These are phyloP conservation scores for Oscheius sp. DNA, from an alignment of 2,888 invertebrate species.

Conservation along the genomic window DNA sequence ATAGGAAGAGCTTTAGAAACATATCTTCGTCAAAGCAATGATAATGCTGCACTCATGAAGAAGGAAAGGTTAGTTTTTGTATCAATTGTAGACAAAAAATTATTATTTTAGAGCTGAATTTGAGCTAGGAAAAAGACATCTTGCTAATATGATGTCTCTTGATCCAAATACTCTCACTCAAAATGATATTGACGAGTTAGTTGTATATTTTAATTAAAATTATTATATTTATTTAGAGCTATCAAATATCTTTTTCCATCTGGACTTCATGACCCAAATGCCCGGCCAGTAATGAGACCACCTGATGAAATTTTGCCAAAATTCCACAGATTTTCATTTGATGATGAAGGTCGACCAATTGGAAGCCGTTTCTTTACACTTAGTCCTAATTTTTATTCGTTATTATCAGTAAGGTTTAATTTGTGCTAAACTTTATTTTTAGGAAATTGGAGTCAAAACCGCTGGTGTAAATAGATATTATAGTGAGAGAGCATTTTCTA, in stretches of 20 bases:
- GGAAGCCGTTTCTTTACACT: conserved; percentile 91
- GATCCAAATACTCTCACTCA: conserved; percentile 86
- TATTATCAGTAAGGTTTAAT: conserved; percentile 78
- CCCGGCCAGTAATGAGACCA: conserved; percentile 87
- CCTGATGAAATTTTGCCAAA: conserved; percentile 78
- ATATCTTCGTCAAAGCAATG: conserved; percentile 53
- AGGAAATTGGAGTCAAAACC: conserved; percentile 61
- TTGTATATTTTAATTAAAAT: not conserved
- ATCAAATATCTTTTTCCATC: conserved; percentile 95
- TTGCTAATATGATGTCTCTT: conserved; percentile 98
- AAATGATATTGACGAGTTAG: conserved; percentile 81
- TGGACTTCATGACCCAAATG: conserved; percentile 84
- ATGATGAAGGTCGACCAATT: conserved; percentile 84
- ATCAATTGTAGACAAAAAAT: not conserved
- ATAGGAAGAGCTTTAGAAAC: conserved; percentile 60
- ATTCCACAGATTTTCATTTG: conserved; percentile 63
- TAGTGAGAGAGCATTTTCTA: conserved; percentile 45
- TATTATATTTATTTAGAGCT: conserved; percentile 76
- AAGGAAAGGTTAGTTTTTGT: conserved; percentile 40
- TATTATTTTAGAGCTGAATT: conserved; percentile 76
- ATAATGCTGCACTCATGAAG: conserved; percentile 69
- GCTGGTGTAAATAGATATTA: conserved; percentile 50
- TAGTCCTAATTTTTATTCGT: conserved; percentile 84
- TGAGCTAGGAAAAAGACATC: conserved; percentile 89
- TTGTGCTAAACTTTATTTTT: conserved; percentile 9